Base-by-base conservation (phyloP, 1,140 invertebrate genomes). In the Drosophila kepulauana region DNA sequence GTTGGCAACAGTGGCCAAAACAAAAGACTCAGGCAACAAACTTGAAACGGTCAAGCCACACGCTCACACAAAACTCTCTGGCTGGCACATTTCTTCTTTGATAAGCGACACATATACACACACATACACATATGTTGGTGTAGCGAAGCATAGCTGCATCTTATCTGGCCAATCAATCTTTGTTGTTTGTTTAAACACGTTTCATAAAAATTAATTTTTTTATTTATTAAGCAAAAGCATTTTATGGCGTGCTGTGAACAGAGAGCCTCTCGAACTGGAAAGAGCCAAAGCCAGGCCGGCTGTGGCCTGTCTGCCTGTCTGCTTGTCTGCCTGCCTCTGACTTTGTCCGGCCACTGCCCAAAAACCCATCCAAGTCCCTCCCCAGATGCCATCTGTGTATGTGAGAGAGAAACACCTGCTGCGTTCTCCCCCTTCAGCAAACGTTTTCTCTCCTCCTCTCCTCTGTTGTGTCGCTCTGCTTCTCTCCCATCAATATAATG, bases 171-270 rank as follows among this genome's bases (percentile, higher is more conserved):
- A 89, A 89, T 89, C 85, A 89, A 89, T 89, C 85, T 89, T 89
- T 85, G 85, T 85, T 89, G 81, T 89, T 89, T 88, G 76, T 77
- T 89, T 89, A 89, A 89, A 89, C 85, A 89, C 85, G 85, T 89
- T 89, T 89, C 85, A 89, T 89, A 89, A 89, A 88, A 89, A 89
- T 85, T 89, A 85, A 84, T 85, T 89, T 89, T 88, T 89, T 89
- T 89, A 89, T 89, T 88, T 88, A 88, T 88, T 88, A 78, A 81
- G 65, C 84, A 84, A 87, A 85, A 77, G 86, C 80, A 78, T 88
- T 88, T 89, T 82, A 88, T 88, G 77, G 85, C 84, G 69, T 88
- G 84, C 84, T 88, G 84, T 69, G 84, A 75, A 66, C 78, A 66
- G 67, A 49, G 67, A 25, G 20, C 20, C 20, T 20, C 33, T n/a